Evolutionary conservation across 2,797 vertebrate species (phyloP), one percentile per base, ranked within the genome.

Genomic region (Anguilla anguilla): DNA sequence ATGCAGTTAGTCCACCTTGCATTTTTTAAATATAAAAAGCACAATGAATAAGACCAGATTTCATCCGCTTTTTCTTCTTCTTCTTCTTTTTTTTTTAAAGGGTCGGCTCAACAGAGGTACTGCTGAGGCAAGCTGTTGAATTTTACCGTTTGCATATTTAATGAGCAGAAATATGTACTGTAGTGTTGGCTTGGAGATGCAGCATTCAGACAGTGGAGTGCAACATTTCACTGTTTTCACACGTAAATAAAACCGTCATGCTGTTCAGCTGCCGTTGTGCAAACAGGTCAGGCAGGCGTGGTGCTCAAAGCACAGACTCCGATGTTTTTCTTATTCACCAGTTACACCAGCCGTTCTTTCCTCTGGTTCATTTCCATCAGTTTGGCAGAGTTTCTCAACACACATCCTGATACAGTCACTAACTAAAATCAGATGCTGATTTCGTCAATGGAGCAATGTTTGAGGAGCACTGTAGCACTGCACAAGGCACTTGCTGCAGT

Each of bases 111-210:
- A 93, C 91, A 93, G 94, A 94, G 88, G 90, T 91, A 95, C 93
- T 89, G 91, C 94, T 93, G 92, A 93, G 92, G 91, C 91, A 90
- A 94, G 92, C 92, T 93, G 94, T 93, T 95, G 93, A 94, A 92
- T 91, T 92, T 85, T 92, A 93, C 92, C 92, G 90, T 94, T 96
- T 97, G 96, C 96, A 96, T 96, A 95, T 95, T 95, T 92, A 91
- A 94, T 91, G 94, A 96, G 92, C 91, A 89, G 91, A 93, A 49
- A 81, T 77, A 87, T 93, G 90, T 93, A 90, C 90, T 90, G 92
- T 93, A 91, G 91, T 93, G 92, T 89, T 43, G 89, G 88, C 86
- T 89, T 91, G 89, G 49, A 86, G 85, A 72, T 89, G 88, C 85
- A 87, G 90, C 51, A 87, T 87, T 72, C 89, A 72, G 87, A 91